Evolutionary conservation across 2,888 invertebrate species (phyloP), one percentile per base, ranked within the genome.

Genomic region (Chymomyza amoena): DNA sequence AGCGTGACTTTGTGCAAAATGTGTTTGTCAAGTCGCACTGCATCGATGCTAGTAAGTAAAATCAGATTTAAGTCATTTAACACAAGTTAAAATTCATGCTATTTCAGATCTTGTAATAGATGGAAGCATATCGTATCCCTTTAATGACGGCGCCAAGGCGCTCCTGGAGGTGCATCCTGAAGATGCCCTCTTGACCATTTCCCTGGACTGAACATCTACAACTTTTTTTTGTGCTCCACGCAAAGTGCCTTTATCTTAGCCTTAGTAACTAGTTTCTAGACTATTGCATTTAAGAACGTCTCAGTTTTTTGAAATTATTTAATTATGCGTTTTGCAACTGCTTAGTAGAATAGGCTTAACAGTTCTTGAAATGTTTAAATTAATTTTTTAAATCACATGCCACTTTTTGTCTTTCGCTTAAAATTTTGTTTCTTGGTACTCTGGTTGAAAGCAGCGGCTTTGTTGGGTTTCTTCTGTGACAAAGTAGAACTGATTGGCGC

Each of bases 111-210:
- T 99, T 18, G 99, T 99, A 0, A 95, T 99, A 25, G 99, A 99
- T 91, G 99, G 99, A 32, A 97, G 98, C 75, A 95, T 98, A 16
- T 97, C 97, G 0, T 97, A 97, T 89, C 95, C 95, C 0, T 99
- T 99, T 92, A 99, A 98, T 92, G 97, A 98, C 89, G 99, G 99
- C 1, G 96, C 98, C 0, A 94, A 95, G 76, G 98, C 97, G 0
- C 91, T 95, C 9, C 92, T 99, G 15, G 97, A 98, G 92, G 95
- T 96, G 36, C 93, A 95, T 78, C 96, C 97, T 0, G 96, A 97
- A 89, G 98, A 99, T 91, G 95, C 97, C 0, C 93, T 99, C 0
- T 93, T 96, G 90, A 98, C 98, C 3, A 95, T 97, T 72, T 84
- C 88, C 39, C 74, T 92, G 84, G 91, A 92, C 84, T 92, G 84